phyloP scores from a whole-genome alignment of 2,797 vertebrate species.

The Acanthopagrus latus region DNA sequence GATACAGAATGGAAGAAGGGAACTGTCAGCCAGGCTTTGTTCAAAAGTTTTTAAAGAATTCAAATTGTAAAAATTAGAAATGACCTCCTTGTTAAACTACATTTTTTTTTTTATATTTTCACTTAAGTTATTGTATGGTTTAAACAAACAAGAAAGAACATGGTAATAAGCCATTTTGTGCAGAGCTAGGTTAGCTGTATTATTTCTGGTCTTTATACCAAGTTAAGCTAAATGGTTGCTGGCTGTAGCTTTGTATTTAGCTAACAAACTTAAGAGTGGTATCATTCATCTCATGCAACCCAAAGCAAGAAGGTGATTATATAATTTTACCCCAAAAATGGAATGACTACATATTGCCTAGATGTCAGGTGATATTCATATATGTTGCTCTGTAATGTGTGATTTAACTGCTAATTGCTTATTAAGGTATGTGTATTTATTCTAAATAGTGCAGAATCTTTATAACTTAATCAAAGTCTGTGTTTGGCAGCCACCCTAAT shows the following conservation, averaged over 20 bases:
- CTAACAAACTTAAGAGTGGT: not conserved
- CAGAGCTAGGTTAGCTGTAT: no score
- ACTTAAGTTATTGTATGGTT: not conserved
- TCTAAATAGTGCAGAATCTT: not conserved
- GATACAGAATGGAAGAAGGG: not conserved
- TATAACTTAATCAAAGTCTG: not conserved
- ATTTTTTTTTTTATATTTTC: not conserved
- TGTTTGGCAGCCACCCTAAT: not conserved
- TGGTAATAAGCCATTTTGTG: no score
- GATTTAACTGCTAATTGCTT: slow-evolving; percentile 8
- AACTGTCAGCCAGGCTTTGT: not conserved
- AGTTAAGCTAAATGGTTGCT: no score
- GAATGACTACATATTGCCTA: not conserved
- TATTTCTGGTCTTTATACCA: no score
- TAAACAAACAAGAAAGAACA: no score
- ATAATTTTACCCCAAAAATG: not conserved
- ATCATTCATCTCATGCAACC: not conserved
- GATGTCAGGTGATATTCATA: not conserved
- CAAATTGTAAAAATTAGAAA: not conserved
- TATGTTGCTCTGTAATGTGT: not conserved
- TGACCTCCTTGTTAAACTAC: not conserved
- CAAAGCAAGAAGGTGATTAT: not conserved
- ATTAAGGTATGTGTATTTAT: slow-evolving; percentile 22
- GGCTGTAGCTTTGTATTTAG: no score
- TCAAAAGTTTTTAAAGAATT: not conserved